Percentiles rank a stretch among this genome's conserved stretches.
Conservation (phyloP, 2,113 vertebrate genomes). For the Peromyscus californicus region DNA sequence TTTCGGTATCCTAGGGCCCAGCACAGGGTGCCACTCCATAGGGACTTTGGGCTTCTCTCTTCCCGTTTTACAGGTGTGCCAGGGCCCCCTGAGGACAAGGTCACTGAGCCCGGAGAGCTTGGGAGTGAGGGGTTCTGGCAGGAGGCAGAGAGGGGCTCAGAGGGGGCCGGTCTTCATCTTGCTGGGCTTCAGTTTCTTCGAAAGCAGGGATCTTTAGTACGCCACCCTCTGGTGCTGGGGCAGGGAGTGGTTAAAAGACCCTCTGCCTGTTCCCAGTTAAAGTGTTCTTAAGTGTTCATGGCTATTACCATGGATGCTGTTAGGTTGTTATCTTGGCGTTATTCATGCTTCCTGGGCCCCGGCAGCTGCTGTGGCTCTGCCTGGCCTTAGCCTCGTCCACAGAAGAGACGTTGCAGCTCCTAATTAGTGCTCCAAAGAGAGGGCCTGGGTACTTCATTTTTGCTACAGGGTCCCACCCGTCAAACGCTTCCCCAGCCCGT, state of each 20-base stretch:
- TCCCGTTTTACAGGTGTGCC: background rate
- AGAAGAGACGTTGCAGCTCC: conserved; percentile 57
- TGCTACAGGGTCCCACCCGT: conserved; percentile 66
- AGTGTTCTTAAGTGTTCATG: background rate
- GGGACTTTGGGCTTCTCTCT: background rate
- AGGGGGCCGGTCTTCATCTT: background rate
- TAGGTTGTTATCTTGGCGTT: conserved; percentile 61
- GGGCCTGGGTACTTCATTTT: conserved; percentile 58
- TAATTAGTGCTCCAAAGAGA: conserved; percentile 69
- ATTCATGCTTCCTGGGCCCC: conserved; percentile 60
- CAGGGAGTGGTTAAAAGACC: background rate
- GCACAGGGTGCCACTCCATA: background rate
- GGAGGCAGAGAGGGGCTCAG: background rate
- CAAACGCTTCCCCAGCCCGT: conserved; percentile 17
- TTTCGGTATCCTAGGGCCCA: background rate
- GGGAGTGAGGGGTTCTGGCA: background rate
- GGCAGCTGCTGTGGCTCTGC: conserved; percentile 54
- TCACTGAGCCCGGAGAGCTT: background rate
- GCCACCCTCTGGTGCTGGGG: background rate
- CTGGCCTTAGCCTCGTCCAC: conserved; percentile 50
- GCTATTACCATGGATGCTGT: conserved; percentile 20
- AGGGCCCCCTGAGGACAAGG: background rate
- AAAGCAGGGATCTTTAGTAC: background rate
- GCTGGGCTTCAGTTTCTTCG: conserved; percentile 30
- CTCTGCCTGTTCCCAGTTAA: background rate